These are phyloP conservation scores for Hemichromis elongatus DNA, from an alignment of 2,113 vertebrate species.

Conservation along the genomic window DNA sequence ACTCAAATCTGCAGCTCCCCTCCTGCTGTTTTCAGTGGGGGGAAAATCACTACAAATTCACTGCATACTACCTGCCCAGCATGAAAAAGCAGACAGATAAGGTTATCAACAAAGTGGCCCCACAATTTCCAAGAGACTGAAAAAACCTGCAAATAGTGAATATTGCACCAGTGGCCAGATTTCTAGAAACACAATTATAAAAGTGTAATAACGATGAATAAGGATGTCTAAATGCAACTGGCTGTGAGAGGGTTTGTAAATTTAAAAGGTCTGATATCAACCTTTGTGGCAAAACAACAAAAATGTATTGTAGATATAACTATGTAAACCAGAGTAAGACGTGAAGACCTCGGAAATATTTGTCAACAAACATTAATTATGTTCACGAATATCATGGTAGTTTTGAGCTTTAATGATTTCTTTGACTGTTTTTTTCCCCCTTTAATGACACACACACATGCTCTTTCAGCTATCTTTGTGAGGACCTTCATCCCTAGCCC, in stretches of 20 bases:
- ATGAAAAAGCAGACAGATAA: not conserved
- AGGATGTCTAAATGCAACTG: not conserved
- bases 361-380: too few relatives aligned
- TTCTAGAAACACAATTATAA: not conserved
- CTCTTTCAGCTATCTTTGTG: too few relatives aligned
- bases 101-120: not conserved
- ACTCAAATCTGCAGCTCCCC: not conserved
- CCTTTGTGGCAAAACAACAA: not conserved
- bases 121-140: not conserved
- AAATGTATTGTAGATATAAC: not conserved
- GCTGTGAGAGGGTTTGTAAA: not conserved
- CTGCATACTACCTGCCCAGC: not conserved
- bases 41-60: not conserved
- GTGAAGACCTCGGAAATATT: not conserved
- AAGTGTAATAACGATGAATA: not conserved
- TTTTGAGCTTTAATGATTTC: too few relatives aligned
- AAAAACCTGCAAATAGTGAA: not conserved
- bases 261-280: not conserved
- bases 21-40: not conserved
- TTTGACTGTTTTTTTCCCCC: too few relatives aligned
- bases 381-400: too few relatives aligned
- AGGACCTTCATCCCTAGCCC: too few relatives aligned
- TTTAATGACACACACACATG: too few relatives aligned
- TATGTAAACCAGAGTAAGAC: not conserved
- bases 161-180: not conserved